Evolutionary conservation across 1,140 invertebrate species (phyloP), one percentile per base, ranked within the genome.

Genomic region (Stenopsyche tienmushanensis): DNA sequence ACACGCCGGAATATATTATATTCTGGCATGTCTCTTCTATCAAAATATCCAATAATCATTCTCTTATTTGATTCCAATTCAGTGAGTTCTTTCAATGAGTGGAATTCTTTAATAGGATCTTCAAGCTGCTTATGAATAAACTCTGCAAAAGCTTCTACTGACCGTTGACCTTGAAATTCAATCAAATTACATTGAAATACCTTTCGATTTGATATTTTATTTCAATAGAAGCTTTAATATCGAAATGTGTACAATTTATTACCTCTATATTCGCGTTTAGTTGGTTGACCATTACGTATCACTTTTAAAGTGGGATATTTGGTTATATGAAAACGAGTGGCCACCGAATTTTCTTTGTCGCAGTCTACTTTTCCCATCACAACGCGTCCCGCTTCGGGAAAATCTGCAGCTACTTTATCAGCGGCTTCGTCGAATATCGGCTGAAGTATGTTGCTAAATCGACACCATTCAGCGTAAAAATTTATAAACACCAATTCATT

Each of bases 281-380:
- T 86, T 7, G 93, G 85, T 72, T 96, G 86, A 0, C 97, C 97
- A 86, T 97, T 97, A 25, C 93, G 85, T 73, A 99, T 92, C 17
- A 99, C 79, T 82, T 99, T 99, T 29, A 99, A 78, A 13, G 98
- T 99, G 20, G 98, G 98, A 82, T 99, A 99, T 83, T 99, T 99
- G 13, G 88, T 92, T 45, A 99, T 97, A 72, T 98, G 93, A 80
- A 96, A 99, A 71, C 92, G 86, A 8, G 88, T 87, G 7, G 96
- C 92, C 52, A 99, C 83, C 52, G 85, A 80, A 72, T 84, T 87
- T 82, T 99, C 91, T 73, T 83, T 85, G 78, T 99, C 97, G 83
- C 96, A 98, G 77, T 99, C 96, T 3, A 99, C 93, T 85, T 97
- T 97, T 39, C 90, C 97, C 83, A 99, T 90, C 8, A 97, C 90